phyloP scores from a whole-genome alignment of 2,113 vertebrate genomes.

The Anolis sagrei region DNA sequence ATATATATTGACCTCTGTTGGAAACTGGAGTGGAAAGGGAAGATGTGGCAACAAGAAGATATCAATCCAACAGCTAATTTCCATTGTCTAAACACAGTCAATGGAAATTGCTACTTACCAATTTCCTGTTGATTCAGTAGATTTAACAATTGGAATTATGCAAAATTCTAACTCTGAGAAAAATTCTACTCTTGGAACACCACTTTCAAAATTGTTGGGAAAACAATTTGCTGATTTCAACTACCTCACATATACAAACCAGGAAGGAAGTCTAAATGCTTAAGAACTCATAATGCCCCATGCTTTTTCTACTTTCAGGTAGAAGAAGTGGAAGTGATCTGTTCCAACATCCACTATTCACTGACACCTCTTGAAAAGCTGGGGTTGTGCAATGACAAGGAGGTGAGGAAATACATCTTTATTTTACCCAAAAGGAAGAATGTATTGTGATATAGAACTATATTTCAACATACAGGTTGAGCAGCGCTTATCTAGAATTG shows the following conservation, averaged over 20 bases:
- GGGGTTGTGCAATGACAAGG: conserved; percentile 88
- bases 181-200: not conserved
- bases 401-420: conserved; percentile 79
- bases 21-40: no score
- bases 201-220: not conserved
- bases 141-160: no score
- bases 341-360: conserved; percentile 93
- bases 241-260: not conserved
- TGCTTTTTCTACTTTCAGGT: conserved; percentile 79
- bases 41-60: no score
- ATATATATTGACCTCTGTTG: not conserved
- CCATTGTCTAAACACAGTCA: no score
- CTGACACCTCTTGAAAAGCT: conserved; percentile 92
- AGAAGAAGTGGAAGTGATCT: conserved; percentile 89
- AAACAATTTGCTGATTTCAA: not conserved
- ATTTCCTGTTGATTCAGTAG: no score
- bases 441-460: no score
- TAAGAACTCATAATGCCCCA: conserved; percentile 8
- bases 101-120: no score
- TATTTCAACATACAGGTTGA: no score
- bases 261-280: not conserved
- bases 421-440: not conserved
- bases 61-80: no score
- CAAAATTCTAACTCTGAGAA: not conserved
- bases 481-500: no score